Base-by-base conservation (phyloP, 2,797 vertebrate genomes). In the Ptychadena robeensis region DNA sequence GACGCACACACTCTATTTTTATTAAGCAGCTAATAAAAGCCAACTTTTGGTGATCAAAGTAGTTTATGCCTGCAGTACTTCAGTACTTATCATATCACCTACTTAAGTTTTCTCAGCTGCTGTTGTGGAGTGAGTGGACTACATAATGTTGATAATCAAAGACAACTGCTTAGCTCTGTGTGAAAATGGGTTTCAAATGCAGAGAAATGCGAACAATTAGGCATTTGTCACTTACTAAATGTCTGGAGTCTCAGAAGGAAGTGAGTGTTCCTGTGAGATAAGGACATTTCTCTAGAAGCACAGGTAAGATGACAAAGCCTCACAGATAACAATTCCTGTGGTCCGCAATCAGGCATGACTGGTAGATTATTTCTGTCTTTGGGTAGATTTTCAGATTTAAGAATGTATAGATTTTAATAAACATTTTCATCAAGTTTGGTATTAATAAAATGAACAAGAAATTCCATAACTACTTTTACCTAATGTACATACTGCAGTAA, bases 201-300 rank as follows among this genome's bases (percentile, higher is more conserved):
- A 38, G 28, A 44, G 53, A 35, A 40, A 32, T 32, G 18, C n/a
- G 30, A 65, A 64, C 78, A 80, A 80, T 80, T 31, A 32, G n/a
- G 35, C 22, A 38, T 22, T 64, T 80, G 27, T 32, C 35, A 72
- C 63, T 72, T 37, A 63, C 34, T 65, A 53, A 73, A 66, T 59
- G 40, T 70, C 31, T 10, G 57, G 68, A 63, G 78, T 71, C 28
- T 63, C 38, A 53, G 61, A 66, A 37, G 65, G 59, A 71, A 70
- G 28, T 32, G 61, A 31, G 32, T 81, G 79, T 81, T 81, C 14
- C 31, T 11, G 37, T n/a, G 31, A 81, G 79, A 81, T 81, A 81
- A 81, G 70, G 69, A 48, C 63, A 44, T 53, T 64, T 12, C 31
- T 73, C 40, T 64, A 15, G 22, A 30, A 40, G 35, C 57, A 15